phyloP scores from a whole-genome alignment of 1,140 invertebrate species.

The Drosophila persimilis region DNA sequence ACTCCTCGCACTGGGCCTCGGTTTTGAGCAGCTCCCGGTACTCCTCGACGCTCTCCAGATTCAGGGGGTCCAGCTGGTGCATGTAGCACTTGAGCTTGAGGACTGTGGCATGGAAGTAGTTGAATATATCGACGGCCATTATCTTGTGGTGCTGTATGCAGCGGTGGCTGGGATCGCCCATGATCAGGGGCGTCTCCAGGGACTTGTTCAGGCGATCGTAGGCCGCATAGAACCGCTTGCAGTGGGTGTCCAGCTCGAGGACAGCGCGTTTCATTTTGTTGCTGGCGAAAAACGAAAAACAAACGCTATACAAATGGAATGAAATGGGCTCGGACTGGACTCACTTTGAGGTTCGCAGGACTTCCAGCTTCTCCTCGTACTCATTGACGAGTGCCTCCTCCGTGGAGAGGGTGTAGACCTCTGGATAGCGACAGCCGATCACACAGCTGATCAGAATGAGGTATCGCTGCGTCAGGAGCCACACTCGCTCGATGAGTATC shows the following conservation, averaged over 20 bases:
- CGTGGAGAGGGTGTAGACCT: conserved; percentile 66
- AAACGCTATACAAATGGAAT: too few species aligned
- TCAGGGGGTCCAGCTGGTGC: conserved; percentile 68
- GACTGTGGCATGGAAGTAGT: conserved; percentile 53
- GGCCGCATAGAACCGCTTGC: conserved; percentile 50
- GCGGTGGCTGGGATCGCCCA: conserved; percentile 55
- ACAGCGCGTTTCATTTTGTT: conserved; percentile 43
- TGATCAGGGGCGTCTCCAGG: conserved; percentile 54
- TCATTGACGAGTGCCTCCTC: conserved; percentile 68
- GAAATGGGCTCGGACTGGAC: background rate
- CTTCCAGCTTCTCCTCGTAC: conserved; percentile 65
- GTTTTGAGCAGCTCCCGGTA: conserved; percentile 54
- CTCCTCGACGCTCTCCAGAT: conserved; percentile 60
- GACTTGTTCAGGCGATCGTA: conserved; percentile 48
- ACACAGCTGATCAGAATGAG: conserved; percentile 61
- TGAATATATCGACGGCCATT: conserved; percentile 65
- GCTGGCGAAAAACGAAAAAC: background rate
- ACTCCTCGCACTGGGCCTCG: conserved; percentile 44
- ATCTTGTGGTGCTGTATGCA: conserved; percentile 50
- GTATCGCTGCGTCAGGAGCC: conserved; percentile 63
- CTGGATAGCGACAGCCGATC: conserved; percentile 58
- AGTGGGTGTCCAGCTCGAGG: conserved; percentile 30
- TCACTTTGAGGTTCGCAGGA: conserved; percentile 52
- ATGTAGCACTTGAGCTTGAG: conserved; percentile 61
- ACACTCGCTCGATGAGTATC: conserved; percentile 53